These are phyloP conservation scores for Pristionchus maxplancki DNA, from an alignment of 2,888 invertebrate genomes.

Conservation along the genomic window DNA sequence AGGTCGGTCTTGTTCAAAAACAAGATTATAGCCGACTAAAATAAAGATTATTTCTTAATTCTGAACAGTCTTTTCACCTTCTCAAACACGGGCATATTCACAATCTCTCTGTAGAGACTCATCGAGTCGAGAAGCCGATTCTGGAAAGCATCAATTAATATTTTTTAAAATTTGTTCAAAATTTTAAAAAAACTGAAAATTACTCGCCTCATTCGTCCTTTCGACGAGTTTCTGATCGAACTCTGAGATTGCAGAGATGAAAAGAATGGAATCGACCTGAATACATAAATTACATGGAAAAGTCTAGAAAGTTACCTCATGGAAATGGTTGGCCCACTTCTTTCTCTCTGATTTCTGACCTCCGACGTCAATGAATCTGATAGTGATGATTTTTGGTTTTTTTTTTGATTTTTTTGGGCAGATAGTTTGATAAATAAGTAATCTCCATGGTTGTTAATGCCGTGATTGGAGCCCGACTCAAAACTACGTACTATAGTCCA, in stretches of 20 bases:
- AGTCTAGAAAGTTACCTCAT: not conserved
- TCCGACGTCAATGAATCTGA: conserved; percentile 11
- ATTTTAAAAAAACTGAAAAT: not conserved
- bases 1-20: conserved; percentile 76
- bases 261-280: conserved; percentile 86
- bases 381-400: too few species aligned
- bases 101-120: conserved; percentile 76
- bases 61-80: conserved; percentile 50
- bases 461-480: too few species aligned
- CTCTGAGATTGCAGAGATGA: conserved; percentile 98
- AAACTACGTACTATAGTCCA: too few species aligned
- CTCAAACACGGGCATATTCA: conserved; percentile 75
- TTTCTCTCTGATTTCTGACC: not conserved
- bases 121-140: conserved; percentile 63
- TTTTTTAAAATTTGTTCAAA: not conserved
- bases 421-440: too few species aligned
- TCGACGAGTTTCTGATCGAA: conserved; percentile 89
- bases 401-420: too few species aligned
- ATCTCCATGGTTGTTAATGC: too few species aligned
- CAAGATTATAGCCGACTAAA: conserved; percentile 71
- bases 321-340: not conserved
- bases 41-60: not conserved
- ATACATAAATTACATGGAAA: too few species aligned
- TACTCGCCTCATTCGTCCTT: conserved; percentile 98
- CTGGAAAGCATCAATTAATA: conserved; percentile 66